Conservation (phyloP, 2,888 invertebrate genomes). For the Podabrus alpinus region DNA sequence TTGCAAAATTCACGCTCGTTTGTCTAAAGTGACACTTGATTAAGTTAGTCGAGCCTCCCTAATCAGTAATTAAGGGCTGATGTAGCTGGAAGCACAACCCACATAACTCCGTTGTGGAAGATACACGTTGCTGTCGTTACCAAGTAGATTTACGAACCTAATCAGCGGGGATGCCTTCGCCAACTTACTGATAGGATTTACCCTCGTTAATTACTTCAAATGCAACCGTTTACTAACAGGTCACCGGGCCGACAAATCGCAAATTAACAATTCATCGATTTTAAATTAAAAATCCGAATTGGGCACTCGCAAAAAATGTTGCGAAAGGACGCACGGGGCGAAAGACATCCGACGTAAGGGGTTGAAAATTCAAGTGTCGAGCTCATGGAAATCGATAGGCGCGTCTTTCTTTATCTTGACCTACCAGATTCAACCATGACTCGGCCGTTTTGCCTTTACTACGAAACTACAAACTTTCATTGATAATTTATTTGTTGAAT, state of each 20-base stretch:
- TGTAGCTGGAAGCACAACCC: conserved; percentile 44
- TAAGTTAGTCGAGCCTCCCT: conserved; percentile 32
- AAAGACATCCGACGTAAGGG: not conserved
- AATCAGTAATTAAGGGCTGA: conserved; percentile 43
- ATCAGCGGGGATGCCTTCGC: conserved; percentile 45
- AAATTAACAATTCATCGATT: not conserved
- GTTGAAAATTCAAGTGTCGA: conserved; percentile 39
- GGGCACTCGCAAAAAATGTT: not conserved
- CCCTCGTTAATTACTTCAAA: conserved; percentile 26
- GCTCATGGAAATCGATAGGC: conserved; percentile 43
- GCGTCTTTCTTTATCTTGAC: conserved; percentile 45
- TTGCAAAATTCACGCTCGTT: not conserved
- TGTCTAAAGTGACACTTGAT: conserved; percentile 26
- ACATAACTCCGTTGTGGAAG: conserved; percentile 45
- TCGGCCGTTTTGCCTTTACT: conserved; percentile 15
- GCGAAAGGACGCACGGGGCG: not conserved
- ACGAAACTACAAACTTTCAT: conserved; percentile 10
- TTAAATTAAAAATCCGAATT: not conserved
- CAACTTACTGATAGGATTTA: conserved; percentile 45
- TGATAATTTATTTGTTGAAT: conserved; percentile 1
- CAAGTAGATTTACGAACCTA: conserved; percentile 46
- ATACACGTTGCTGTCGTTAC: conserved; percentile 49
- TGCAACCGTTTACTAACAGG: conserved; percentile 13
- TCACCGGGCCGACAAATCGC: conserved; percentile 17
- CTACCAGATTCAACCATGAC: conserved; percentile 42